A percentile compares a stretch with the other conserved stretches of the same genome.
Conservation (phyloP, 2,797 vertebrate species). For the Propithecus perrieri region DNA sequence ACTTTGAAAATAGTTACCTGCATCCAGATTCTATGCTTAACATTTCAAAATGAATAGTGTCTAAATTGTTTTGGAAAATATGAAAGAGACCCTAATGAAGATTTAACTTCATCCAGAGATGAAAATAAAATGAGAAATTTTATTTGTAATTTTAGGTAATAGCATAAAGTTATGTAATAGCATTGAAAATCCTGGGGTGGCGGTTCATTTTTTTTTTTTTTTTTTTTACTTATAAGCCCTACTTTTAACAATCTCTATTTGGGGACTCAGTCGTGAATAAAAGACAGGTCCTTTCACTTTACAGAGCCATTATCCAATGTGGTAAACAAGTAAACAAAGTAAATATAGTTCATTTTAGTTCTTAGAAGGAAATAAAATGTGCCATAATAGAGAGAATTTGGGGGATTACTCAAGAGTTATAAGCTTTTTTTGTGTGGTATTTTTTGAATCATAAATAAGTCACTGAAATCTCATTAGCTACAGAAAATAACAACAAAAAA, state of each 20-base stretch:
- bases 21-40: neutral
- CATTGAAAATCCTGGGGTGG: neutral
- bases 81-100: neutral
- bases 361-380: neutral
- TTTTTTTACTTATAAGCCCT: neutral
- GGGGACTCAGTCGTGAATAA: neutral
- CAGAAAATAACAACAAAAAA: neutral
- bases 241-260: neutral
- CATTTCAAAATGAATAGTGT: neutral
- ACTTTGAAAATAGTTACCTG: neutral
- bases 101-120: neutral
- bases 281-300: neutral
- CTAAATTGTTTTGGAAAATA: neutral
- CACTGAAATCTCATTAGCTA: neutral
- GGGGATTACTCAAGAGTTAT: neutral
- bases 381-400: neutral
- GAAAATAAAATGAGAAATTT: neutral
- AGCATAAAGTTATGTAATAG: neutral
- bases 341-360: neutral
- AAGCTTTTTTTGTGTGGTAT: neutral
- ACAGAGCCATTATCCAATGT: neutral
- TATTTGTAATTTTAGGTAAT: neutral
- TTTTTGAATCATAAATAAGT: slow-evolving; percentile 35
- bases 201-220: neutral
- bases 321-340: neutral